These are phyloP conservation scores for Neocrepidodera transversa DNA, from an alignment of 2,888 invertebrate genomes.

Conservation along the genomic window DNA sequence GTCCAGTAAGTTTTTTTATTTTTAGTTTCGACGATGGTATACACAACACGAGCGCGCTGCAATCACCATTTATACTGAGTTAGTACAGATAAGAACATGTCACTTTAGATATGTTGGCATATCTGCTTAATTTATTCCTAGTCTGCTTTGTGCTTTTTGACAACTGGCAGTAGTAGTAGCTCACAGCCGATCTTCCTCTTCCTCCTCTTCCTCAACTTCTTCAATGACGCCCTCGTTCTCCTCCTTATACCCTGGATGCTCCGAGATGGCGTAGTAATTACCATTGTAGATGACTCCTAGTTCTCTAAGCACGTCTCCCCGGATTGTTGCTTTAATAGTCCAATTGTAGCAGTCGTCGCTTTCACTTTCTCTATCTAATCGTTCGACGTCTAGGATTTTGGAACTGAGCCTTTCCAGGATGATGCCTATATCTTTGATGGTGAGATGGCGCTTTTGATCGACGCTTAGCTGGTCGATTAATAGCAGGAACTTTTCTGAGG, in stretches of 20 bases:
- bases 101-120: slow-evolving; percentile 58
- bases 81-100: slow-evolving; percentile 42
- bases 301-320: slow-evolving; percentile 89
- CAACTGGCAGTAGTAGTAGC: slow-evolving; percentile 45
- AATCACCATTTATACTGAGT: slow-evolving; percentile 37
- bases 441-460: slow-evolving; percentile 89
- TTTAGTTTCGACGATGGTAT: slow-evolving; percentile 7
- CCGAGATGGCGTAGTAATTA: slow-evolving; percentile 93
- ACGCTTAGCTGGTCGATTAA: slow-evolving; percentile 92
- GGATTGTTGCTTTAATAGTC: slow-evolving; percentile 95
- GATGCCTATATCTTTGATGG: slow-evolving; percentile 94
- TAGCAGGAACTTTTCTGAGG: slow-evolving; percentile 90
- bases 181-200: slow-evolving; percentile 70
- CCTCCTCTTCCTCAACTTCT: slow-evolving; percentile 85
- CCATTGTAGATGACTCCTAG: slow-evolving; percentile 94
- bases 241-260: slow-evolving; percentile 92
- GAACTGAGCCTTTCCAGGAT: slow-evolving; percentile 91
- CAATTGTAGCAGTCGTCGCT: slow-evolving; percentile 95
- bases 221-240: slow-evolving; percentile 86
- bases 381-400: slow-evolving; percentile 92
- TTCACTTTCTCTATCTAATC: slow-evolving; percentile 89
- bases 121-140: slow-evolving; percentile 50
- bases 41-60: slow-evolving; percentile 32
- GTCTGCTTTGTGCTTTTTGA: slow-evolving; percentile 52
- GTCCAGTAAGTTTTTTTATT: slow-evolving; percentile 4